Evolutionary conservation across 2,113 vertebrate species (phyloP).

Genomic region (Crotalus horridus): DNA sequence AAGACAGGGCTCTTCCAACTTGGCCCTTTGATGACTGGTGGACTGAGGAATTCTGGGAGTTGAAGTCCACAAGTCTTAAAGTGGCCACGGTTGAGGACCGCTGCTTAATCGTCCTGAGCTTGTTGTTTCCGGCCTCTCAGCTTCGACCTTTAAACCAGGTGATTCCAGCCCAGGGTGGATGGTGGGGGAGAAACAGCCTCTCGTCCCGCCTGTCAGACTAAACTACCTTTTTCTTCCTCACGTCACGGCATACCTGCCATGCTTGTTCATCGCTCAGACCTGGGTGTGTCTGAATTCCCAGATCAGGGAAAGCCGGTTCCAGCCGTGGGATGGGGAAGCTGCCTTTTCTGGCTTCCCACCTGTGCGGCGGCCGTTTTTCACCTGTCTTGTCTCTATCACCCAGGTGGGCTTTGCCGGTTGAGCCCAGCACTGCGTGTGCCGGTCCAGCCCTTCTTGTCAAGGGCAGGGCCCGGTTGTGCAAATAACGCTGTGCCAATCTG

Average conservation of each 20-base stretch:
- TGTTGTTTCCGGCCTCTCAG: neutral
- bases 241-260: neutral
- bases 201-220: neutral
- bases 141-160: conserved; percentile 30
- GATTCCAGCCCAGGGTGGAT: neutral
- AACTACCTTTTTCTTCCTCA: neutral
- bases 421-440: neutral
- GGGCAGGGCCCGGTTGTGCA: neutral
- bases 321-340: neutral
- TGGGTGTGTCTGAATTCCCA: neutral
- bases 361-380: too few relatives aligned
- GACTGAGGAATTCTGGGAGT: too few relatives aligned
- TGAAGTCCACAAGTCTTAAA: too few relatives aligned
- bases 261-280: neutral
- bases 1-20: too few relatives aligned
- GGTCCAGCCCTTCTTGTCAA: neutral
- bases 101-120: too few relatives aligned
- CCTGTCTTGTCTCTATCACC: neutral
- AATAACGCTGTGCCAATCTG: neutral
- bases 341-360: neutral
- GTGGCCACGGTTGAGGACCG: too few relatives aligned
- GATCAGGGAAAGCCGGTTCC: neutral
- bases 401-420: neutral
- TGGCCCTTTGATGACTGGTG: too few relatives aligned
- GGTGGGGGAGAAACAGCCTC: neutral